These are phyloP conservation scores for Anas capensis DNA, from an alignment of 2,797 vertebrate genomes.

Conservation along the genomic window DNA sequence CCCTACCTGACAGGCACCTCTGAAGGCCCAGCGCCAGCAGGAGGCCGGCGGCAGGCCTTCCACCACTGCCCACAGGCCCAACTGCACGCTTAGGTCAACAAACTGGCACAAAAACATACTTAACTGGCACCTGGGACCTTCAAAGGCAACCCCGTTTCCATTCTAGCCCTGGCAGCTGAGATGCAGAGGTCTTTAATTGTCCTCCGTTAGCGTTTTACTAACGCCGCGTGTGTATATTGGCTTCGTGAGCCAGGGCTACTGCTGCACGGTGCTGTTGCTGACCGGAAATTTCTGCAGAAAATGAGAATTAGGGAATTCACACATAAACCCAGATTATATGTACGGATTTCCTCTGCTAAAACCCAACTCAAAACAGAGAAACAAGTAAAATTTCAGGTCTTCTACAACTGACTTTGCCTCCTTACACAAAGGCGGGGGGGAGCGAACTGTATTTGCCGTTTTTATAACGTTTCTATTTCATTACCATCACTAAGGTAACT, in stretches of 20 bases:
- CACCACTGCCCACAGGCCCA: background rate
- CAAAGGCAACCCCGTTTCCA: background rate
- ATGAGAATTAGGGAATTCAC: background rate
- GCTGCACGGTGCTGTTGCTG: background rate
- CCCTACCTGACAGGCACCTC: background rate
- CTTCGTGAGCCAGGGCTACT: background rate
- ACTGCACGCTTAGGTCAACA: background rate
- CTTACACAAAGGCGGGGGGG: background rate
- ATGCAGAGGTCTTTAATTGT: background rate
- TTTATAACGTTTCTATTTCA: background rate
- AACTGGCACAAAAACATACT: background rate
- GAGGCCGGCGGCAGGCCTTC: background rate
- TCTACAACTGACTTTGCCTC: background rate
- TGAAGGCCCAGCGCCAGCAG: background rate
- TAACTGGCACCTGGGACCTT: background rate
- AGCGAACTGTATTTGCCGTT: background rate
- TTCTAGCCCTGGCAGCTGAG: background rate
- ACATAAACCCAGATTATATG: background rate
- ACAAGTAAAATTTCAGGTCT: background rate
- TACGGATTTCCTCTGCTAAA: background rate
- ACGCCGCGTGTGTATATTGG: background rate
- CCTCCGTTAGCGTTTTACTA: background rate
- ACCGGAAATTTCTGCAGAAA: background rate
- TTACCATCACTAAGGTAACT: slow-evolving; percentile 17
- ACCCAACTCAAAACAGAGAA: background rate